These are phyloP conservation scores for Mionectes macconnelli DNA, from an alignment of 2,113 vertebrate species.

Conservation along the genomic window DNA sequence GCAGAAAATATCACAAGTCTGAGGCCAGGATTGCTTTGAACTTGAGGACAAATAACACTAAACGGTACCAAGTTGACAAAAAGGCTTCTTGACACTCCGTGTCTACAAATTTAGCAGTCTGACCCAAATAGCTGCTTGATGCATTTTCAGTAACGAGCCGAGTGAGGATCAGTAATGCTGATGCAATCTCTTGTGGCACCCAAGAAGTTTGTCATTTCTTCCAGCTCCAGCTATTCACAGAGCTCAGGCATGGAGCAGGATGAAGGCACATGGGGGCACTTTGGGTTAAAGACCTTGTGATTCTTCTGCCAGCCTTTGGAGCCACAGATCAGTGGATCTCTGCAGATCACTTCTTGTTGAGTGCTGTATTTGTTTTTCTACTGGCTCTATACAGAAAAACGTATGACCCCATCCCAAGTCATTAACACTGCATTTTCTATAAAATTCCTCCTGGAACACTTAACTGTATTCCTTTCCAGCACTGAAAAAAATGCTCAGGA, in stretches of 20 bases:
- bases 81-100: constrained; percentile 60
- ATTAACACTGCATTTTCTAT: constrained; percentile 30
- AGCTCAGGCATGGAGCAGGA: neutral
- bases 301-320: neutral
- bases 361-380: neutral
- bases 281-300: neutral
- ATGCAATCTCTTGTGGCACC: constrained; percentile 41
- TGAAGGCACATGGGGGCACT: neutral
- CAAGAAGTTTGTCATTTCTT: constrained; percentile 37
- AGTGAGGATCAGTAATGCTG: constrained; percentile 33
- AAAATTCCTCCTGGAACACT: constrained; percentile 27
- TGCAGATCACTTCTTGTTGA: neutral
- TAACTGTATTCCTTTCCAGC: constrained; percentile 32
- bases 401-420: constrained; percentile 1
- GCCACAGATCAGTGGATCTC: neutral
- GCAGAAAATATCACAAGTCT: constrained; percentile 65
- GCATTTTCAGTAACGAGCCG: constrained; percentile 20
- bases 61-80: constrained; percentile 50
- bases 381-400: neutral
- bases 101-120: constrained; percentile 56
- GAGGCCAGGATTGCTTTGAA: constrained; percentile 63
- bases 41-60: constrained; percentile 62
- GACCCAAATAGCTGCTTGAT: constrained; percentile 52
- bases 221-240: neutral
- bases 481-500: constrained; percentile 5